A percentile compares a stretch with the other conserved stretches of the same genome.
Evolutionary conservation across 2,113 vertebrate species (phyloP).

Genomic region (Stigmatopora argus): DNA sequence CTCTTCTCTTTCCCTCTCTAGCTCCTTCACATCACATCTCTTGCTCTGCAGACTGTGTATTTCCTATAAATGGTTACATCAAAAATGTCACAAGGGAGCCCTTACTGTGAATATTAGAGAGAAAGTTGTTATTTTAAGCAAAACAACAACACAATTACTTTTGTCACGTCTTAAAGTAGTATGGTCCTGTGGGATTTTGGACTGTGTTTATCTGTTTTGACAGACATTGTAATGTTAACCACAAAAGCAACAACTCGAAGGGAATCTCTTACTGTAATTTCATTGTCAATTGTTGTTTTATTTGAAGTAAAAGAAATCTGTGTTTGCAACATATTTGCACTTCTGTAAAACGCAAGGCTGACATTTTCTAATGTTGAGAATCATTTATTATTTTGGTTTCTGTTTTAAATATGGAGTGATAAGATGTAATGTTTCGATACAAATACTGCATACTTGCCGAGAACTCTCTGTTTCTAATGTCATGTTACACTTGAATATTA

Average conservation of each 20-base stretch:
- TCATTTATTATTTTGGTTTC: too few relatives aligned
- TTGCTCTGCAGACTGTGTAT: conserved; percentile 83
- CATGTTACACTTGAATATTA: too few relatives aligned
- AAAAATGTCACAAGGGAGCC: conserved; percentile 12
- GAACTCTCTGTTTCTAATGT: too few relatives aligned
- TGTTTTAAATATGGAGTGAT: too few relatives aligned
- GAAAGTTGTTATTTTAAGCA: too few relatives aligned
- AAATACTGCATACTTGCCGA: too few relatives aligned
- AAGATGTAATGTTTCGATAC: too few relatives aligned
- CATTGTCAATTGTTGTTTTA: not conserved
- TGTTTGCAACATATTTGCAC: not conserved
- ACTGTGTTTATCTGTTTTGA: conserved; percentile 10
- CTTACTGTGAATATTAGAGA: not conserved
- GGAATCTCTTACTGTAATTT: conserved; percentile 17
- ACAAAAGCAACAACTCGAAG: conserved; percentile 7
- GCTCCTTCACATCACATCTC: conserved; percentile 69
- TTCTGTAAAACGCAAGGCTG: too few relatives aligned
- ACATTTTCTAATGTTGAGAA: too few relatives aligned
- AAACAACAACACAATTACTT: conserved; percentile 4
- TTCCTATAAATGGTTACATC: conserved; percentile 70
- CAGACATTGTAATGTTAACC: conserved; percentile 17
- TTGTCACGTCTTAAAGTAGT: conserved; percentile 1
- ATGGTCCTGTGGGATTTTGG: conserved; percentile 5
- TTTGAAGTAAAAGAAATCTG: not conserved
- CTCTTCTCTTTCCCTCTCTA: conserved; percentile 78